Evolutionary conservation across 2,797 vertebrate genomes (phyloP), one percentile per base, ranked within the genome.

Genomic region (Natrix natrix): DNA sequence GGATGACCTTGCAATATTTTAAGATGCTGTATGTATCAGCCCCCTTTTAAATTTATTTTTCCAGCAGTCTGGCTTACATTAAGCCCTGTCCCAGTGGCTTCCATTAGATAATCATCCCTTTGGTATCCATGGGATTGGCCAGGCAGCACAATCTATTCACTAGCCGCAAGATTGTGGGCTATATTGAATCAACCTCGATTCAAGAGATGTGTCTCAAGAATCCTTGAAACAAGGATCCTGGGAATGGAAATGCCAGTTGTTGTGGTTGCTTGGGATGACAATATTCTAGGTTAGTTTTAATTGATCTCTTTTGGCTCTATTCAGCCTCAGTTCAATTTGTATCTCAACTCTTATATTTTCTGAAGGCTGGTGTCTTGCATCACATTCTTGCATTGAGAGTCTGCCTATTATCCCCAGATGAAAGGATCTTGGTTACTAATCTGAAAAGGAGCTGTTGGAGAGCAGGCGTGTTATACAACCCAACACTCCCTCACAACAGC

Each of bases 41-140:
- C 55, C 61, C 61, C 56, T 74, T 87, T 91, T 88, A 24, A 13
- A 55, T 91, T 91, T 88, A 93, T 66, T n/a, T 61, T 78, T 88
- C 56, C 86, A 61, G 48, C 22, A 10, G 55, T 48, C 43, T 59
- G 60, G 37, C 59, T 89, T 66, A 91, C 78, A 88, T 88, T 91
- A 88, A 88, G 63, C 37, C 43, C 32, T 32, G 86, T 88, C 14
- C 26, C 61, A 57, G 32, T 57, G 4, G 17, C 24, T 20, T 86
- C 32, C n/a, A 11, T 17, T 56, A 14, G 28, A 59, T 88, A 2
- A 11, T 57, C 16, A 12, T 87, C 26, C 13, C 69, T 28, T 32
- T 90, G 37, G 16, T 37, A 59, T 24, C 89, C 55, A 52, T 48
- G 43, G 43, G 56, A 13, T 52, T 17, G 28, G 43, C n/a, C 48